Evolutionary conservation across 2,888 invertebrate species (phyloP).

Genomic region (Tenthredo notha): DNA sequence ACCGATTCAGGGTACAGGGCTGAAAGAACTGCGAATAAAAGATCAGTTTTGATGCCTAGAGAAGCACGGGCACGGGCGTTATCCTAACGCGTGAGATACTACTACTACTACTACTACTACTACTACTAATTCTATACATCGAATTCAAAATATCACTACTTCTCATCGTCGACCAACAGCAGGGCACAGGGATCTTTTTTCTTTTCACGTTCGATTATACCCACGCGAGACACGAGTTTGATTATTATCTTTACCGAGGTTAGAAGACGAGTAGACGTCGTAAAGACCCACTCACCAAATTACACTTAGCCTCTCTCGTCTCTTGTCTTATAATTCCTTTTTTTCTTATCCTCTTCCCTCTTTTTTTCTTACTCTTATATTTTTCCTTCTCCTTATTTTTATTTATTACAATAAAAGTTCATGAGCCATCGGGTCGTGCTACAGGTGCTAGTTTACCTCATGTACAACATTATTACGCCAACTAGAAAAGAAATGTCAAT

Average conservation of each 20-base stretch:
- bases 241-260: conserved; percentile 21
- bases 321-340: background rate
- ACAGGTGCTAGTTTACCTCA: background rate
- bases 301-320: conserved; percentile 26
- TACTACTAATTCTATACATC: too few species aligned
- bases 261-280: conserved; percentile 34
- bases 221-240: conserved; percentile 35
- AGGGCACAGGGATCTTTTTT: background rate
- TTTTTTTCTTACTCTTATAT: background rate
- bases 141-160: background rate
- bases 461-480: background rate
- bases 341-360: background rate
- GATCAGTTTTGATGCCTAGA: background rate
- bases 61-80: background rate
- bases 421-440: background rate
- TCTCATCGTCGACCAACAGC: background rate
- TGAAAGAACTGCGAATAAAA: conserved; percentile 39
- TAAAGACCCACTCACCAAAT: conserved; percentile 41
- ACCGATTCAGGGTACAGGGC: background rate
- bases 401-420: background rate
- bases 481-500: background rate
- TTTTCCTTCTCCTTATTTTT: background rate
- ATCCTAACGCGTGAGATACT: background rate
- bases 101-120: too few species aligned
- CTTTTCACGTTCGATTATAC: background rate